These are phyloP conservation scores for Athalia rosae DNA, from an alignment of 2,888 invertebrate genomes.

Conservation along the genomic window DNA sequence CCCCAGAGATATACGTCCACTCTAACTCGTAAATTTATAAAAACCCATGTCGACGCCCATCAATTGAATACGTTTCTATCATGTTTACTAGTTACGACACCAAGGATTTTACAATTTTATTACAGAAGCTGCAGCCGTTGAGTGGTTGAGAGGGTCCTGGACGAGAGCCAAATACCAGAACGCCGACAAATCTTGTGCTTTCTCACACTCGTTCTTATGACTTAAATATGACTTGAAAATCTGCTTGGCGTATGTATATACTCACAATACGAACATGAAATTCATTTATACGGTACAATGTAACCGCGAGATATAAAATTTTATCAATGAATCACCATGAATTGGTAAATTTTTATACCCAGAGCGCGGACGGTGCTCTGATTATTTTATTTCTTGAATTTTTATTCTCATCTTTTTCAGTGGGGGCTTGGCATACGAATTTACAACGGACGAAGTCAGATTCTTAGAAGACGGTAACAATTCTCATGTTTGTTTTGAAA, in stretches of 20 bases:
- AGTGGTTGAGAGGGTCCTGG: constrained; percentile 28
- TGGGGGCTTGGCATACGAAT: neutral
- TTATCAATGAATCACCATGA: too few species aligned
- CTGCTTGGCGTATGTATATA: too few species aligned
- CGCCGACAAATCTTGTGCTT: constrained; percentile 16
- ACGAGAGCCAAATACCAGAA: constrained; percentile 28
- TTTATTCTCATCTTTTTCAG: too few species aligned
- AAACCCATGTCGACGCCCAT: constrained; percentile 8
- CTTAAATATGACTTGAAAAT: too few species aligned
- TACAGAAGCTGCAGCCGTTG: constrained; percentile 20
- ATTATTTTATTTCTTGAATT: too few species aligned
- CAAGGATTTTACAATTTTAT: constrained; percentile 30
- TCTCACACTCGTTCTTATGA: neutral
- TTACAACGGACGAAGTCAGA: neutral
- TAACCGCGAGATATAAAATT: too few species aligned
- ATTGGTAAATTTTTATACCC: too few species aligned
- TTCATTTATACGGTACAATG: too few species aligned
- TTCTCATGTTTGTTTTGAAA: neutral
- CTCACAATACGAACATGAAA: too few species aligned
- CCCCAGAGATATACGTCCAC: neutral
- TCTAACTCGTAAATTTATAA: constrained; percentile 19
- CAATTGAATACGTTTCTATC: constrained; percentile 29
- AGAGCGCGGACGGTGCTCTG: too few species aligned
- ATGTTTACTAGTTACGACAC: constrained; percentile 38
- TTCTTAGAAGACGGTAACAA: neutral